Conservation (phyloP, 2,113 vertebrate species). For the Todiramphus chloris region DNA sequence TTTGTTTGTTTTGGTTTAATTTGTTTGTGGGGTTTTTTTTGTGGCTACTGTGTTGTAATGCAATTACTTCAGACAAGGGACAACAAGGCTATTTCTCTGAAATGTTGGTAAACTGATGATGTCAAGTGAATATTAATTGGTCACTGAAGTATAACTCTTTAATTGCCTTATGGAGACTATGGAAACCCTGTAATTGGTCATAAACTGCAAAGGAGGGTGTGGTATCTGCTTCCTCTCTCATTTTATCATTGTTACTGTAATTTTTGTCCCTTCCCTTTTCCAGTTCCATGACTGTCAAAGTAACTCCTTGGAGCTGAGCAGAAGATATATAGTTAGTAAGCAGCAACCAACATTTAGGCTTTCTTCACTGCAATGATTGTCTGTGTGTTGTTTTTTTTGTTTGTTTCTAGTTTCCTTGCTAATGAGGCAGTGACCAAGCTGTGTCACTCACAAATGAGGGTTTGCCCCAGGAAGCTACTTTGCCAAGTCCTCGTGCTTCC, state of each 20-base stretch:
- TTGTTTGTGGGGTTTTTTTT: background rate
- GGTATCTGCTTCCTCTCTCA: background rate
- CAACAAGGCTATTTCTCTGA: slow-evolving; percentile 32
- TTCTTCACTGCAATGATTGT: background rate
- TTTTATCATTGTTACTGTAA: background rate
- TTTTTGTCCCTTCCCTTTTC: background rate
- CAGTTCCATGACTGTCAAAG: background rate
- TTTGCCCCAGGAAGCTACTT: background rate
- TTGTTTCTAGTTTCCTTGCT: background rate
- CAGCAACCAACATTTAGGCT: background rate
- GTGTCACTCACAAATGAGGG: background rate
- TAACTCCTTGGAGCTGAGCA: background rate
- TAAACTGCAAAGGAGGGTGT: background rate
- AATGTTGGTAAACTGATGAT: slow-evolving; percentile 46
- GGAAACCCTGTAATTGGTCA: slow-evolving; percentile 20
- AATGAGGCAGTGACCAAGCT: background rate
- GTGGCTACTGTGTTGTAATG: background rate
- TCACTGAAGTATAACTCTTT: slow-evolving; percentile 56
- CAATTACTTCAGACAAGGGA: slow-evolving; percentile 30
- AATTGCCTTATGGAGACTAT: slow-evolving; percentile 42
- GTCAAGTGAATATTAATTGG: slow-evolving; percentile 64
- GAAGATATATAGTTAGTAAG: background rate
- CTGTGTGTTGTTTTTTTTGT: background rate
- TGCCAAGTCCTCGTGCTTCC: background rate
- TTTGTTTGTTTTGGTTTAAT: background rate